Evolutionary conservation across 2,888 invertebrate species (phyloP).

Genomic region (Monopis laevigella): DNA sequence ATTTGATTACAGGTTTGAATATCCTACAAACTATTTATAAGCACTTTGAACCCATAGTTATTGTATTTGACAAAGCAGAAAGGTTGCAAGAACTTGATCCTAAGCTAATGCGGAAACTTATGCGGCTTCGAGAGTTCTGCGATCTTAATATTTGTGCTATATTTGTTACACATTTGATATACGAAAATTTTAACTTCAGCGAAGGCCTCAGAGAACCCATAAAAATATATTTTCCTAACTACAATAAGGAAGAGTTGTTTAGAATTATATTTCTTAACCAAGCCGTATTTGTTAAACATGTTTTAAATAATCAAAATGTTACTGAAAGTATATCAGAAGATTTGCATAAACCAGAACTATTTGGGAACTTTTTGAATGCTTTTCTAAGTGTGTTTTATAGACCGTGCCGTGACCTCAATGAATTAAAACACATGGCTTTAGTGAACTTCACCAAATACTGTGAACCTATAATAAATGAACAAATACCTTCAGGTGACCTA

Average conservation of each 20-base stretch:
- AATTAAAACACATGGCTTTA: constrained; percentile 83
- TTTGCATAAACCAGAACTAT: constrained; percentile 67
- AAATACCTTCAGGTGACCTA: constrained; percentile 71
- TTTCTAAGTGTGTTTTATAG: constrained; percentile 86
- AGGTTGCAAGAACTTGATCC: constrained; percentile 78
- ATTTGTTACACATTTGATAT: constrained; percentile 79
- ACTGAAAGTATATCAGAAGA: constrained; percentile 33
- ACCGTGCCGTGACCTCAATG: constrained; percentile 85
- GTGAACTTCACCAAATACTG: constrained; percentile 80
- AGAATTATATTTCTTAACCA: constrained; percentile 52
- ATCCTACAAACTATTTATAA: constrained; percentile 29
- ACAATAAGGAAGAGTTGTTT: constrained; percentile 75
- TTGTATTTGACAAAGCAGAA: constrained; percentile 85
- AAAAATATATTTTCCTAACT: constrained; percentile 81
- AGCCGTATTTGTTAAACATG: constrained; percentile 36
- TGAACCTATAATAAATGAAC: constrained; percentile 77
- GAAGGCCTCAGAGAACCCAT: constrained; percentile 77
- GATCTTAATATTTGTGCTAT: constrained; percentile 77
- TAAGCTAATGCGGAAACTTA: constrained; percentile 76
- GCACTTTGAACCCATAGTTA: constrained; percentile 58
- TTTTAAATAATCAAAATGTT: constrained; percentile 33
- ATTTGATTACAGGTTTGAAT: constrained; percentile 67
- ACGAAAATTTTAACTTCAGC: constrained; percentile 81
- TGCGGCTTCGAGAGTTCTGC: constrained; percentile 78
- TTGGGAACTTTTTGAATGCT: constrained; percentile 81